Evolutionary conservation across 2,113 vertebrate species (phyloP), one percentile per base, ranked within the genome.

Genomic region (Xerus inauris): DNA sequence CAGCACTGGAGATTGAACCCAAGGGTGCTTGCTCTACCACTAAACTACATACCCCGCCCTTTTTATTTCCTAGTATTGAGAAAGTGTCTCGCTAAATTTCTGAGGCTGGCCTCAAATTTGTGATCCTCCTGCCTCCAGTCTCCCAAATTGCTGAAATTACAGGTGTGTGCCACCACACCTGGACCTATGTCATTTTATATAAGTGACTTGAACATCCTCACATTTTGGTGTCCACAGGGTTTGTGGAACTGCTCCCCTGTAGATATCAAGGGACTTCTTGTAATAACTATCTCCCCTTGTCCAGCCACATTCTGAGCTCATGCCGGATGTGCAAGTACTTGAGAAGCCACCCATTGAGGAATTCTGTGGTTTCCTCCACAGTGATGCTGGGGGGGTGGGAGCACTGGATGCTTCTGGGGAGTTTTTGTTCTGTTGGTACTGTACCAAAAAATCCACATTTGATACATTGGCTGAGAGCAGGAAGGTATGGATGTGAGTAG

Each of bases 251-350:
- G 5, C 13, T 28, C 40, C 14, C 13, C 57, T 14, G 28, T 24
- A 8, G 45, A 88, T 19, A 45, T 8, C 1, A 11, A 38, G 17
- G 12, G 17, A 22, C 7, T 20, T 2, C 22, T 32, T 32, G 26
- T 3, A 47, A 22, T 19, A 30, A 20, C n/a, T 11, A 4, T 0
- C 35, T 10, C 28, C 54, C 2, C 7, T 28, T 3, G n/a, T 35
- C 85, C 24, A 10, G 57, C 12, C 45, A 1, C 59, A 42, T 38
- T 42, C 57, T 13, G 1, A 62, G 35, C 42, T 77, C 67, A 57
- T 0, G 1, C n/a, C 17, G 26, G 67, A 65, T 6, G 38, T 8
- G 24, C 17, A 45, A 24, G 28, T 9, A 35, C 32, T 75, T 19
- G 12, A 17, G 76, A 86, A 73, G 1, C 30, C 72, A 59, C 65